phyloP scores from a whole-genome alignment of 2,113 vertebrate genomes.

The Catharus fuscescens region DNA sequence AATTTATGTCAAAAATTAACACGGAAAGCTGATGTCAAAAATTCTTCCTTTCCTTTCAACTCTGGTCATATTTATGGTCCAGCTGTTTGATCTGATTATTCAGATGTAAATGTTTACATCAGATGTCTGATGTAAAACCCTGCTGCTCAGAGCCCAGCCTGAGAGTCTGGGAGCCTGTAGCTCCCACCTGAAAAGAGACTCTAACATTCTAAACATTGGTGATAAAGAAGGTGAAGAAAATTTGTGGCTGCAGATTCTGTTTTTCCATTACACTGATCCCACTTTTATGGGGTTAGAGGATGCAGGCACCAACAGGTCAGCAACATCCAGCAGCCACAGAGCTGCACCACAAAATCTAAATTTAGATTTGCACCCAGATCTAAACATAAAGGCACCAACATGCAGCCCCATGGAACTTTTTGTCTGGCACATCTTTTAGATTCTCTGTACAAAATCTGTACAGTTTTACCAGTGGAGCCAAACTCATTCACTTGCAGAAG shows the following conservation, averaged over 20 bases:
- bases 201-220: not conserved
- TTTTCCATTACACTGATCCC: not conserved
- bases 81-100: not conserved
- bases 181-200: not conserved
- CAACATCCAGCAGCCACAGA: not conserved
- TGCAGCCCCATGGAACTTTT: not conserved
- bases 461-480: not conserved
- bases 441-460: not conserved
- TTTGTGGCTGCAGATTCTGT: rapidly evolving
- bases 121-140: not conserved
- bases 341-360: not conserved
- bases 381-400: not conserved
- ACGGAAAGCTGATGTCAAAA: not conserved
- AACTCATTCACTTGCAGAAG: not conserved
- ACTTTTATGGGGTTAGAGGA: no score
- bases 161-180: not conserved
- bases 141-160: not conserved
- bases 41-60: not conserved
- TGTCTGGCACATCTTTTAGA: not conserved
- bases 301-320: not conserved
- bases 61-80: not conserved
- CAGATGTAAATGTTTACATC: no score
- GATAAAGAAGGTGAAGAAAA: not conserved
- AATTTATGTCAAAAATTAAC: not conserved
- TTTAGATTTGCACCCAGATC: no score